These are phyloP conservation scores for Eupithecia tripunctaria DNA, from an alignment of 2,888 invertebrate species.

Conservation along the genomic window DNA sequence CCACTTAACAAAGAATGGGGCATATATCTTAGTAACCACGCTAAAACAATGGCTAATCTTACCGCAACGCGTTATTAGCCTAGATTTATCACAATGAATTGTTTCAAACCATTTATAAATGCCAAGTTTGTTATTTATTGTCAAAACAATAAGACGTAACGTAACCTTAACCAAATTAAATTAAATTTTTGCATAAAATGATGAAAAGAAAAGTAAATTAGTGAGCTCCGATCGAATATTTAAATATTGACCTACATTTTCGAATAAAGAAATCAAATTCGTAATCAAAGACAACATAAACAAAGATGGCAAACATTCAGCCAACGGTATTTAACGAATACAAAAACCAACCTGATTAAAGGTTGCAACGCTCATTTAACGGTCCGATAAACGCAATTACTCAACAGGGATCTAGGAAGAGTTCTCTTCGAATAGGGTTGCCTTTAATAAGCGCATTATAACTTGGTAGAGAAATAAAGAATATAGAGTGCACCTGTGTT, in stretches of 20 bases:
- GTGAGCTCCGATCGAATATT: conserved; percentile 25
- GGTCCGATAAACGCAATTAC: conserved; percentile 80
- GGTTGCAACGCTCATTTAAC: conserved; percentile 80
- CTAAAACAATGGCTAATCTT: conserved; percentile 70
- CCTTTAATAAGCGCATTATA: conserved; percentile 23
- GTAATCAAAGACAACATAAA: conserved; percentile 31
- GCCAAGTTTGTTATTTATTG: conserved; percentile 11
- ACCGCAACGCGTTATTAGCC: conserved; percentile 65
- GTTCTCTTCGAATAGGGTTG: conserved; percentile 49
- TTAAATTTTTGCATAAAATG: not conserved
- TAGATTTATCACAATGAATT: conserved; percentile 47
- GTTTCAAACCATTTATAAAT: conserved; percentile 20
- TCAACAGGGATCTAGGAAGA: conserved; percentile 61
- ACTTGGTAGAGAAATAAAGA: not conserved
- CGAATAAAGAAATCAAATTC: conserved; percentile 38
- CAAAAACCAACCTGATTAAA: conserved; percentile 69
- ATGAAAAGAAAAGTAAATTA: conserved; percentile 21
- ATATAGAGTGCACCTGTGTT: too few species aligned
- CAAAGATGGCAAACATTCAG: conserved; percentile 53
- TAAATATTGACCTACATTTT: conserved; percentile 31
- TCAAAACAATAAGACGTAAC: conserved; percentile 2
- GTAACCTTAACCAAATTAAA: conserved; percentile 16
- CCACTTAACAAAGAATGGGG: conserved; percentile 54
- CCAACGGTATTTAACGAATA: conserved; percentile 49
- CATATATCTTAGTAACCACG: conserved; percentile 59